Percentiles rank a stretch among this genome's conserved stretches.
Conservation (phyloP, 2,797 vertebrate genomes). For the Heliangelus exortis region DNA sequence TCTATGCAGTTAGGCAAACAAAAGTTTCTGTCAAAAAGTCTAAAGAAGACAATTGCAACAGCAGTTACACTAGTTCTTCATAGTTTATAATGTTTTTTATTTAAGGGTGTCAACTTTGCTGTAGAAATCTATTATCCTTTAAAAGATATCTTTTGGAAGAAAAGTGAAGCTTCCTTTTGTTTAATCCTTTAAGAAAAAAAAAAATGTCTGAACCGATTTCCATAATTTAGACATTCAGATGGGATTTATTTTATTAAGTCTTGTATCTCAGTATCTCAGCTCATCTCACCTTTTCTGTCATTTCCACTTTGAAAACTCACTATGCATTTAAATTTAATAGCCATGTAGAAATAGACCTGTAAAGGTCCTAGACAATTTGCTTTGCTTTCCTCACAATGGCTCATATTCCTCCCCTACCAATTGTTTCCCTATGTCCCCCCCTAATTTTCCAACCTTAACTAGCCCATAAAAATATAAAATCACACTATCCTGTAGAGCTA, state of each 20-base stretch:
- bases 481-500: neutral
- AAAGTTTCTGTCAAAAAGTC: neutral
- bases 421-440: neutral
- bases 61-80: neutral
- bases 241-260: constrained; percentile 29
- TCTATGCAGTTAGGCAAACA: neutral
- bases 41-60: neutral
- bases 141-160: neutral
- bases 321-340: constrained; percentile 22
- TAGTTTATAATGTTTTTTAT: neutral
- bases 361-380: neutral
- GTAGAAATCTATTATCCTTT: neutral
- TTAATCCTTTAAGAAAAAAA: neutral
- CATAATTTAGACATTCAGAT: neutral
- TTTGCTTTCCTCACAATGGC: neutral
- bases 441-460: neutral
- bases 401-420: neutral
- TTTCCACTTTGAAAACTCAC: constrained; percentile 4
- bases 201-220: neutral
- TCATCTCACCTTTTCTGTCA: constrained; percentile 23
- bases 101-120: neutral
- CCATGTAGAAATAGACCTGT: neutral
- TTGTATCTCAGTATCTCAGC: neutral
- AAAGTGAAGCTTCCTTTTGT: neutral
- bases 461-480: neutral